Evolutionary conservation across 2,113 vertebrate species (phyloP).

Genomic region (Tursiops truncatus): DNA sequence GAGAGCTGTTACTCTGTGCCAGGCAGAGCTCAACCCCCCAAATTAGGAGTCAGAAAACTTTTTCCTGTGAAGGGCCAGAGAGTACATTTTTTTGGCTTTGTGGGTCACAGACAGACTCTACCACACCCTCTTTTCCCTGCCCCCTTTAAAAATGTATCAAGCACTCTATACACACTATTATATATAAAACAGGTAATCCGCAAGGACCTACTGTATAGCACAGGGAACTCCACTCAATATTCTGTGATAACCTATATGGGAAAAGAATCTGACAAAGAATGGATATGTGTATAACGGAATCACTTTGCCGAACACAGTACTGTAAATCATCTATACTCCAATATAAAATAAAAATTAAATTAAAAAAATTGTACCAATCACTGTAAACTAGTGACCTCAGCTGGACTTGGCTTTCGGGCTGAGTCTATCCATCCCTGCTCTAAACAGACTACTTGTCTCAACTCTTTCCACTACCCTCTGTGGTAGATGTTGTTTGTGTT

Average conservation of each 20-base stretch:
- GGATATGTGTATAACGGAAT: too few relatives aligned
- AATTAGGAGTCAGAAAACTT: rapidly evolving
- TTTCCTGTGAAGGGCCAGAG: neutral
- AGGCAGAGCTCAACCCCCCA: neutral
- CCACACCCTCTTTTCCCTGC: too few relatives aligned
- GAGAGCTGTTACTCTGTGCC: neutral
- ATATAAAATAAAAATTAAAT: too few relatives aligned
- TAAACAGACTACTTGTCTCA: neutral
- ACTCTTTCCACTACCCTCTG: rapidly evolving
- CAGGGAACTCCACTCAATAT: too few relatives aligned
- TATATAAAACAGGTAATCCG: too few relatives aligned
- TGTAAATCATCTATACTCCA: too few relatives aligned
- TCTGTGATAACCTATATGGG: too few relatives aligned
- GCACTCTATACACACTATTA: neutral
- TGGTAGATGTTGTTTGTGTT: neutral
- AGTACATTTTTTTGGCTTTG: neutral
- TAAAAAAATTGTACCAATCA: neutral
- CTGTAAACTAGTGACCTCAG: neutral
- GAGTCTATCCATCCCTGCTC: neutral
- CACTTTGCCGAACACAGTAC: too few relatives aligned
- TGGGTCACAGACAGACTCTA: neutral
- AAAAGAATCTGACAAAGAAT: too few relatives aligned
- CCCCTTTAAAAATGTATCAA: neutral
- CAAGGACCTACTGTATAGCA: too few relatives aligned
- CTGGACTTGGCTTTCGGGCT: neutral